These are phyloP conservation scores for Caenorhabditis elegans DNA, from an alignment of 1,140 invertebrate species.

Conservation along the genomic window WBcel235 BX284606.5:14185501-14186000, in stretches of 20 bases:
- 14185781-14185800: not conserved
- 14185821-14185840: not conserved
- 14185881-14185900: too few relatives aligned
- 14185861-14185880: too few relatives aligned
- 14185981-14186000: too few relatives aligned
- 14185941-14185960: too few relatives aligned
- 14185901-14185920: too few relatives aligned
- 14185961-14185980: too few relatives aligned
- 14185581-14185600: not conserved
- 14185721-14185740: not conserved
- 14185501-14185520: not conserved
- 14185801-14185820: not conserved
- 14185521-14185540: slow-evolving; percentile 23
- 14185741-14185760: not conserved
- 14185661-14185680: not conserved
- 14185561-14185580: not conserved
- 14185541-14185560: not conserved
- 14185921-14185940: too few relatives aligned
- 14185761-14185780: not conserved
- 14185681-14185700: not conserved
- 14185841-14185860: not conserved
- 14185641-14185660: not conserved
- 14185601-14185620: not conserved
- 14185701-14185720: not conserved
- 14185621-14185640: not conserved